Evolutionary conservation across 2,113 vertebrate genomes (phyloP).

Genomic region (Sminthopsis crassicaudata): DNA sequence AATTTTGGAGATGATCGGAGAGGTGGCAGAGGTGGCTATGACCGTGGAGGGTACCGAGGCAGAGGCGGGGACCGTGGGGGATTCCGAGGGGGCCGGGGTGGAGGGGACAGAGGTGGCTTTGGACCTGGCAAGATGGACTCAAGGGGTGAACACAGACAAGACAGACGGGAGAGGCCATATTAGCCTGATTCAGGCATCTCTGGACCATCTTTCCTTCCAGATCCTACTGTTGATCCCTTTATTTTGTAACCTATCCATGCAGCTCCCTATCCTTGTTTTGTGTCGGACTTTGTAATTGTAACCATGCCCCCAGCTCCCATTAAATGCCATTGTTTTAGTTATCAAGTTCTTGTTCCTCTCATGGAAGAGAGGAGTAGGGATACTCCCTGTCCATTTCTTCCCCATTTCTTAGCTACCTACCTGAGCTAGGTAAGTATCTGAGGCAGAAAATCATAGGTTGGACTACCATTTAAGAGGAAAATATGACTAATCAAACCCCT

Average conservation of each 20-base stretch:
- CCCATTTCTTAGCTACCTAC: neutral
- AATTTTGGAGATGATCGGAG: conserved; percentile 87
- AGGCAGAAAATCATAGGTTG: neutral
- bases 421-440: neutral
- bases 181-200: conserved; percentile 69
- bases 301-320: conserved; percentile 71
- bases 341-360: conserved; percentile 49
- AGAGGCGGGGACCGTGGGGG: conserved; percentile 88
- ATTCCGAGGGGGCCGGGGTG: conserved; percentile 88
- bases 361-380: conserved; percentile 21
- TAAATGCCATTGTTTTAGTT: conserved; percentile 77
- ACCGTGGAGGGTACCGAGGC: conserved; percentile 88
- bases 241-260: conserved; percentile 67
- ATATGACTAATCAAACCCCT: neutral
- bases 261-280: conserved; percentile 61
- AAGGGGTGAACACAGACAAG: conserved; percentile 91
- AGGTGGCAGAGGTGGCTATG: conserved; percentile 86
- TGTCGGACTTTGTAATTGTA: conserved; percentile 72
- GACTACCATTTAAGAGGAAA: neutral
- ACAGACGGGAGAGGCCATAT: conserved; percentile 91
- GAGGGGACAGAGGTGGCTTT: conserved; percentile 87
- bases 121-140: conserved; percentile 93
- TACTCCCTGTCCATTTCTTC: neutral
- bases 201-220: conserved; percentile 70
- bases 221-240: conserved; percentile 58